Evolutionary conservation across 2,888 invertebrate genomes (phyloP).

Genomic region (Acronicta leporina): DNA sequence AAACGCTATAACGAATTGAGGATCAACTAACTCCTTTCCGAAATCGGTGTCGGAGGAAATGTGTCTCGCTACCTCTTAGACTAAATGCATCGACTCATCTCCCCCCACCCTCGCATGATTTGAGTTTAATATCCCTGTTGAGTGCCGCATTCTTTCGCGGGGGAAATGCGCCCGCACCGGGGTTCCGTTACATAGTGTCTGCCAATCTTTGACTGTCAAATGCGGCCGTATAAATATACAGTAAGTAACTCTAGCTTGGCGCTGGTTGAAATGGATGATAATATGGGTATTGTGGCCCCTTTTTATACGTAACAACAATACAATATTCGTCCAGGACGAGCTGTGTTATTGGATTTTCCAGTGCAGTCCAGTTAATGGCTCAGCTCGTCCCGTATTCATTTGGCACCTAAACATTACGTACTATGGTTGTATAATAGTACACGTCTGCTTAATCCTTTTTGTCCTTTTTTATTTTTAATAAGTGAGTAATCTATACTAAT

Average conservation of each 20-base stretch:
- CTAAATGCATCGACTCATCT: slow-evolving; percentile 54
- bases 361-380: too few species aligned
- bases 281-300: background rate
- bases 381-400: too few species aligned
- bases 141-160: slow-evolving; percentile 82
- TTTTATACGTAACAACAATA: background rate
- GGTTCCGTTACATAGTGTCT: slow-evolving; percentile 30
- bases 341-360: too few species aligned
- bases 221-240: slow-evolving; percentile 21
- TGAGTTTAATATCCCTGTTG: slow-evolving; percentile 86
- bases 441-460: too few species aligned
- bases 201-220: slow-evolving; percentile 45
- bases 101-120: slow-evolving; percentile 73
- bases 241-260: background rate
- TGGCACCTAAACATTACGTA: too few species aligned
- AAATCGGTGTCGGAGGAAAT: background rate
- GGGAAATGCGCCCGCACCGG: slow-evolving; percentile 65
- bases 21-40: too few species aligned
- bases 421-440: too few species aligned
- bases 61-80: slow-evolving; percentile 9
- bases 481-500: too few species aligned
- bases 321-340: too few species aligned
- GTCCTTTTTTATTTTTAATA: too few species aligned
- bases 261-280: background rate
- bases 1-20: background rate